Conservation (phyloP, 1,140 invertebrate species). For the Drosophila bipectinata region DNA sequence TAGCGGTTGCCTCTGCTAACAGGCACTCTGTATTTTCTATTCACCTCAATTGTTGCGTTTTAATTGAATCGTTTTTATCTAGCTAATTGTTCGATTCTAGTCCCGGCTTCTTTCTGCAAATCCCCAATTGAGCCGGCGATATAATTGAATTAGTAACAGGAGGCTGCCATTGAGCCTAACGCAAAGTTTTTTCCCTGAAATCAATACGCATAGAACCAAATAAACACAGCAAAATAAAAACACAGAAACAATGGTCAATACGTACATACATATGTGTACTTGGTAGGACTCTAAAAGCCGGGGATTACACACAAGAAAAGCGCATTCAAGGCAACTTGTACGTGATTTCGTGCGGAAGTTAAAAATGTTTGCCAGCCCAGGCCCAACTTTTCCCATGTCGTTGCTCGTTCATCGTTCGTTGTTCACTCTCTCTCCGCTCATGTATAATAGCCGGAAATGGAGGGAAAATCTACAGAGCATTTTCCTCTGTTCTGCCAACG, state of each 20-base stretch:
- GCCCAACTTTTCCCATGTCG: conserved; percentile 15
- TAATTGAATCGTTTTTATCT: conserved; percentile 29
- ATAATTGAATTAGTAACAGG: conserved; percentile 50
- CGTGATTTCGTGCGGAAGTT: conserved; percentile 57
- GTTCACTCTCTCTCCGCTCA: not conserved
- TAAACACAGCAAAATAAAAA: conserved; percentile 5
- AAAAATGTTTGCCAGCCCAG: conserved; percentile 45
- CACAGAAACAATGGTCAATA: conserved; percentile 27
- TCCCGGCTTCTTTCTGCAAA: conserved; percentile 17
- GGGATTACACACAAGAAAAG: conserved; percentile 46
- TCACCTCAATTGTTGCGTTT: conserved; percentile 29
- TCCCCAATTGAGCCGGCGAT: conserved; percentile 17
- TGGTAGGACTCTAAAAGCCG: conserved; percentile 14
- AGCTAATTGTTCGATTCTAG: conserved; percentile 28
- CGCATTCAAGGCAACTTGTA: conserved; percentile 55
- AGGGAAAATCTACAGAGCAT: conserved; percentile 20
- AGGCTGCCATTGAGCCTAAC: conserved; percentile 14
- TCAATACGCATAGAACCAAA: conserved; percentile 38
- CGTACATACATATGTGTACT: not conserved
- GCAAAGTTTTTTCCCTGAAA: conserved; percentile 29
- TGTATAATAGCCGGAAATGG: conserved; percentile 23
- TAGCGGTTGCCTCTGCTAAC: conserved; percentile 11
- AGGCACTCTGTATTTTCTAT: conserved; percentile 18
- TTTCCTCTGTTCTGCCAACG: not conserved
- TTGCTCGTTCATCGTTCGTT: not conserved